Conservation (phyloP, 37 sponge, comb jelly and placozoan genomes). For the Tethya wilhelma region DNA sequence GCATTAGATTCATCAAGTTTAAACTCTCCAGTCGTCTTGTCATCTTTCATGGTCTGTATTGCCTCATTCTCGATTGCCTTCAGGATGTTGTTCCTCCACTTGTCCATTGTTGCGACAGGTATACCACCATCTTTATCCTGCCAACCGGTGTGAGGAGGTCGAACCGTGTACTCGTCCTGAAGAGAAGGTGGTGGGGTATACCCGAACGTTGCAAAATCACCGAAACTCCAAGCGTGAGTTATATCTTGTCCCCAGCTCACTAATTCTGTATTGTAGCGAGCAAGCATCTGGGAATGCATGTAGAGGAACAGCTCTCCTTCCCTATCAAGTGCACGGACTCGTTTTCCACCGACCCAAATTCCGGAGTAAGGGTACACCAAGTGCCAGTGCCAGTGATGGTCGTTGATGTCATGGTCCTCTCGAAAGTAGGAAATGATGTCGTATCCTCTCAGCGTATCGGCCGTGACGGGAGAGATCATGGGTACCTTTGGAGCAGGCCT, state of each 20-base stretch:
- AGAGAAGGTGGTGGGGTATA: conserved; percentile 28
- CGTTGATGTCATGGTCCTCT: conserved; percentile 18
- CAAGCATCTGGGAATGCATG: conserved; percentile 43
- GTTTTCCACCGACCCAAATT: not conserved
- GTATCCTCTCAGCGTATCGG: not conserved
- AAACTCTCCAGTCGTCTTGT: not conserved
- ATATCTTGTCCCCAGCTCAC: conserved; percentile 9
- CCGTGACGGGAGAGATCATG: not conserved
- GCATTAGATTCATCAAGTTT: not conserved
- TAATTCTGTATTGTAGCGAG: conserved; percentile 34
- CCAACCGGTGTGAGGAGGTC: conserved; percentile 31
- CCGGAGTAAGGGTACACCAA: conserved; percentile 3
- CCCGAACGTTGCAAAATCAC: conserved; percentile 5
- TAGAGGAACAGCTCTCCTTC: conserved; percentile 40
- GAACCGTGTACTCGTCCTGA: not conserved
- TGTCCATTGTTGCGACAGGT: not conserved
- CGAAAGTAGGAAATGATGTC: conserved; percentile 8
- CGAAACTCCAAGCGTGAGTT: not conserved
- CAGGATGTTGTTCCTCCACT: conserved; percentile 20
- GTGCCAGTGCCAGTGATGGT: conserved; percentile 40
- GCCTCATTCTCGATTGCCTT: not conserved
- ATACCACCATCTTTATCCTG: not conserved
- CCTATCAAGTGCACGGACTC: conserved; percentile 12
- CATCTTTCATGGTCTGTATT: not conserved
- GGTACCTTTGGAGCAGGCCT: not conserved